Percentiles rank a stretch among this genome's conserved stretches.
phyloP scores from a whole-genome alignment of 2,888 invertebrate genomes.

The Ferrisia virgata region DNA sequence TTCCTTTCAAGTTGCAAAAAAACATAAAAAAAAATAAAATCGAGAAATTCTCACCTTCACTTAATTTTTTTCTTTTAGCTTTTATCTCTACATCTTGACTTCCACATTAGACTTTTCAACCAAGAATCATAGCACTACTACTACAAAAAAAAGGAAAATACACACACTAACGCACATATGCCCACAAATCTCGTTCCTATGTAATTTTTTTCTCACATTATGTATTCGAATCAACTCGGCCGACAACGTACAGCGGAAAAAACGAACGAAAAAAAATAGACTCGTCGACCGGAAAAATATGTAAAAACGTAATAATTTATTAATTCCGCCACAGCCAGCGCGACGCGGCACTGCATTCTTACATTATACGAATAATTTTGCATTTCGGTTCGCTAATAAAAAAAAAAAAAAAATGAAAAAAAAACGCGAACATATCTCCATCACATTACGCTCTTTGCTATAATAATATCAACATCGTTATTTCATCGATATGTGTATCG shows the following conservation, averaged over 20 bases:
- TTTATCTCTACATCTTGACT: no score
- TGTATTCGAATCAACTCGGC: neutral
- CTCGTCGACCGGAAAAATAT: neutral
- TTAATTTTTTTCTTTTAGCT: no score
- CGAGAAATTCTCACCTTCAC: no score
- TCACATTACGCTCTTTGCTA: neutral
- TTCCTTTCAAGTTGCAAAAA: no score
- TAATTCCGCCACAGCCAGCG: neutral
- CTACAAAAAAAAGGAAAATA: no score
- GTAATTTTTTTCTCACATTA: neutral
- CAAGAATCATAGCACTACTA: no score
- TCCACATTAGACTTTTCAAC: no score
- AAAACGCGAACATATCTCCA: neutral
- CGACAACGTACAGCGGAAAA: neutral
- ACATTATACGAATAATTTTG: neutral
- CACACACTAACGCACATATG: no score
- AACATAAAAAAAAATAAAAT: no score
- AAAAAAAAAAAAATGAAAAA: no score
- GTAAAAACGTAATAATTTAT: neutral
- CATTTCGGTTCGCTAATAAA: neutral
- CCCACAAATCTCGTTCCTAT: no score
- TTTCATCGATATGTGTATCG: neutral
- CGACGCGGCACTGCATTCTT: no score
- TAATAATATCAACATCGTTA: neutral
- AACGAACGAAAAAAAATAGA: neutral